Percentiles rank a stretch among this genome's conserved stretches.
These are phyloP conservation scores for Gymnocheta viridis DNA, from an alignment of 2,888 invertebrate species.

Conservation along the genomic window DNA sequence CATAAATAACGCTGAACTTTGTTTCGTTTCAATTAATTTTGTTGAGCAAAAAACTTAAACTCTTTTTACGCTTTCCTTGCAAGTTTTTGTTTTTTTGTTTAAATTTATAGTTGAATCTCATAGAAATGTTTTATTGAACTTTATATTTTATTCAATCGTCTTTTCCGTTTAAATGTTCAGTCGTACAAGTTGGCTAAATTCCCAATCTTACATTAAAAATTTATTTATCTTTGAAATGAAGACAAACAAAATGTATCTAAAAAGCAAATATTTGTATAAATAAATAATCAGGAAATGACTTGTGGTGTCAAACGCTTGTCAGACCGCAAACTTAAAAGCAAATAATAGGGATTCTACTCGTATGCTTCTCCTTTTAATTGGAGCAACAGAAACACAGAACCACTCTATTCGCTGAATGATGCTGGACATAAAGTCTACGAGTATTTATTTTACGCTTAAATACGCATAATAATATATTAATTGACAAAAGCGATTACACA, in stretches of 20 bases:
- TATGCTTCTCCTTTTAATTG: not conserved
- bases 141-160: not conserved
- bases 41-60: no score
- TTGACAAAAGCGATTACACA: no score
- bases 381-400: not conserved
- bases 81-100: not conserved
- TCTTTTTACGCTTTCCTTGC: not conserved
- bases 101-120: not conserved
- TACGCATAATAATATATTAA: no score
- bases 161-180: not conserved
- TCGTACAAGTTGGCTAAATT: not conserved
- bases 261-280: not conserved
- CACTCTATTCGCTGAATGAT: not conserved
- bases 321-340: not conserved
- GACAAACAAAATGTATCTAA: not conserved
- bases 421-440: not conserved
- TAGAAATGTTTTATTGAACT: not conserved
- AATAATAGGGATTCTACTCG: not conserved
- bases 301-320: slow-evolving; percentile 13
- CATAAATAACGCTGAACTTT: not conserved
- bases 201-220: slow-evolving; percentile 4
- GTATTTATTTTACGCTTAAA: no score
- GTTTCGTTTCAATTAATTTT: not conserved
- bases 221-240: not conserved
- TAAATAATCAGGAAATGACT: slow-evolving; percentile 9